Base-by-base conservation (phyloP, 2,888 invertebrate genomes). In the Arrhopalites spinosus region DNA sequence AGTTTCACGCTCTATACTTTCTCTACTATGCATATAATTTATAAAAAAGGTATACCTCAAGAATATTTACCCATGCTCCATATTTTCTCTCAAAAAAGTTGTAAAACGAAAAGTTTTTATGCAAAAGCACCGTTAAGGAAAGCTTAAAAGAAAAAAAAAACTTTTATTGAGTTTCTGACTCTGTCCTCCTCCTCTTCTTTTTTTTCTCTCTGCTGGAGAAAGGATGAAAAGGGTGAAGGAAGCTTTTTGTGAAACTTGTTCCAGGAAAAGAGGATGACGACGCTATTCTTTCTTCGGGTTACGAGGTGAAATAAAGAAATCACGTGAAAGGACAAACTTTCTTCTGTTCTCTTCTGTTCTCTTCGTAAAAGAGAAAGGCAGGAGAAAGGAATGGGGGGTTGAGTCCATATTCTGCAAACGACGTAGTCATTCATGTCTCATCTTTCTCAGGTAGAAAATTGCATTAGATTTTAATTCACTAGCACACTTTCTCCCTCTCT, bases 111-210 rank as follows among this genome's bases (percentile, higher is more conserved):
- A 70, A 36, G 45, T 20, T 69, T 45, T 70, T 56, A 70, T 70
- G 11, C 50, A 50, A 15, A 50, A 50, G 17, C 5, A 36, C 50
- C 50, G 50, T 50, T 50, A 50, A 59, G 5, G 30, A 66, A 43
- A 20, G 66, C 66, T 66, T 66, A 36, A 66, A 66, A 66, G 66
- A 66, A 66, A 36, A 36, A n/a, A 36, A 36, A 36, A 66, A 66
- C 66, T 66, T 66, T 66, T 66, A 66, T 66, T 66, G 66, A 43
- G 66, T 66, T 66, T 43, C 29, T 66, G 30, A 43, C 30, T 66
- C 5, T 66, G 59, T 59, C 59, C 23, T 59, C 59, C 20, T 50
- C 50, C 8, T 50, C 50, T 50, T 50, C n/a, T 15, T 50, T 17
- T 50, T 50, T 15, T 3, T 50, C 50, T 50, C 20, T 50, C 15